phyloP scores from a whole-genome alignment of 2,888 invertebrate genomes.

The Labia minor region DNA sequence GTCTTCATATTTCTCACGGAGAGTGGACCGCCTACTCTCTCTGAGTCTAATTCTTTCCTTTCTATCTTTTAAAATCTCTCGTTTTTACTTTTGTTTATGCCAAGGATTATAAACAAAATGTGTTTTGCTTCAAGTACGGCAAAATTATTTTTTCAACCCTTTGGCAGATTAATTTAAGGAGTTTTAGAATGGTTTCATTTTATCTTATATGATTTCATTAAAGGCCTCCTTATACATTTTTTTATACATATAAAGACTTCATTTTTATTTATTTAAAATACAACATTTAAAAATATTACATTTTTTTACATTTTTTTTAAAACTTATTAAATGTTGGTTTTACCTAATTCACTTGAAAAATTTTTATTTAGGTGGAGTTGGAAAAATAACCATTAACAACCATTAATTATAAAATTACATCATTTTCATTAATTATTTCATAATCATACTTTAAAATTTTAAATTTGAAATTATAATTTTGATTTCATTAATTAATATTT shows the following conservation, averaged over 20 bases:
- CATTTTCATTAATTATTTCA: too few species aligned
- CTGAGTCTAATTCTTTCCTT: slow-evolving; percentile 19
- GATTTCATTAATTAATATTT: too few species aligned
- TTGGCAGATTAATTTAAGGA: neutral
- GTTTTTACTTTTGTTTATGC: neutral
- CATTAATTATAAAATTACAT: too few species aligned
- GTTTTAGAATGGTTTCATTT: neutral
- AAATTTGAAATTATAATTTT: too few species aligned
- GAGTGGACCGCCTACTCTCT: neutral
- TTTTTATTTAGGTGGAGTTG: too few species aligned
- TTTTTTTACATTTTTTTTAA: too few species aligned
- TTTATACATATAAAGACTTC: neutral
- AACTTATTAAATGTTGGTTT: too few species aligned
- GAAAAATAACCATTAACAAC: too few species aligned
- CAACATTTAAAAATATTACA: too few species aligned
- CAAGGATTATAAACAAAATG: neutral
- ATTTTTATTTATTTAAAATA: neutral
- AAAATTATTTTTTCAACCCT: neutral
- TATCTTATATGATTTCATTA: neutral
- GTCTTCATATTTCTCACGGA: neutral
- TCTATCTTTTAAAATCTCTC: slow-evolving; percentile 27
- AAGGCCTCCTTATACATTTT: neutral
- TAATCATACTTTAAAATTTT: too few species aligned
- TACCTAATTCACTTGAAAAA: too few species aligned
- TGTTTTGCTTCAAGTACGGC: neutral